These are phyloP conservation scores for Dendroctonus valens DNA, from an alignment of 1,140 invertebrate genomes.

Conservation along the genomic window DNA sequence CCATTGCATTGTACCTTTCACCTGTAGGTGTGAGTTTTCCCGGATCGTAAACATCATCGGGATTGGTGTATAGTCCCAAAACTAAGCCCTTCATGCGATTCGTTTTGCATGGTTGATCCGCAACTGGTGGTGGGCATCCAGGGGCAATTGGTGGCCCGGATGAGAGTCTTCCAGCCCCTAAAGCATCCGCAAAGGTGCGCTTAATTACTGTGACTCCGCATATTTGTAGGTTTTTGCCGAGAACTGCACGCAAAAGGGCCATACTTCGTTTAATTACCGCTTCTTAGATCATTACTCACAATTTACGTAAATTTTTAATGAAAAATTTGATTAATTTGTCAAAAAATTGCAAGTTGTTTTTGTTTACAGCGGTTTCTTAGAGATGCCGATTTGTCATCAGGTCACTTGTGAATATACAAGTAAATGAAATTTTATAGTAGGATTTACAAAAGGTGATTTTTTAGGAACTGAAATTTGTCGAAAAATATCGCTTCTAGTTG, in stretches of 20 bases:
- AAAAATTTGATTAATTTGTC: conserved; percentile 22
- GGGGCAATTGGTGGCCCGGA: conserved; percentile 5
- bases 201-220: conserved; percentile 1
- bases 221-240: conserved; percentile 7
- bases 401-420: too few relatives aligned
- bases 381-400: not conserved
- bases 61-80: conserved; percentile 57
- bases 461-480: too few relatives aligned
- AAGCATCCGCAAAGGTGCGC: conserved; percentile 11
- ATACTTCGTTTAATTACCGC: conserved; percentile 11
- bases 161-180: not conserved
- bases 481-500: too few relatives aligned
- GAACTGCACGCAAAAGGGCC: conserved; percentile 23
- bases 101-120: conserved; percentile 35
- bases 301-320: conserved; percentile 30
- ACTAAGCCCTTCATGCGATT: conserved; percentile 54
- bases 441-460: too few relatives aligned
- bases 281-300: conserved; percentile 33
- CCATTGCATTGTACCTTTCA: conserved; percentile 54
- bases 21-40: conserved; percentile 58
- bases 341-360: conserved; percentile 27
- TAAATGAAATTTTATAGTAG: too few relatives aligned
- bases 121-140: conserved; percentile 18
- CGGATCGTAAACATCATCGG: conserved; percentile 51
- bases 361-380: conserved; percentile 28